Conservation (phyloP, 2,888 invertebrate species). For the Reticulitermes lucifugus region DNA sequence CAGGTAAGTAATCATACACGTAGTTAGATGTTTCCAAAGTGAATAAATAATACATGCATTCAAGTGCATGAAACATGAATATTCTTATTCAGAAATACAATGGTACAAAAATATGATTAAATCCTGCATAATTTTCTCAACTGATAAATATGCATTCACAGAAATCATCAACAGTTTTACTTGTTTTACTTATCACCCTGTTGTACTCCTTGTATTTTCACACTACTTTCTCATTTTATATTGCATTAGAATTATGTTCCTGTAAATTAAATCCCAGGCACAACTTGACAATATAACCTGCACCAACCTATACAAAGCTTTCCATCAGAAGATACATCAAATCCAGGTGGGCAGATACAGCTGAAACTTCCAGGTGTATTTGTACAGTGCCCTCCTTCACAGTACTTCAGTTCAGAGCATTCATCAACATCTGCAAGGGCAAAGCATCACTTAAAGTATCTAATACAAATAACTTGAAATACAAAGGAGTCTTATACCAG, state of each 20-base stretch:
- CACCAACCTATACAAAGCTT: constrained; percentile 76
- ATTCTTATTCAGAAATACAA: too few relatives aligned
- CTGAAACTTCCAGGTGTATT: constrained; percentile 81
- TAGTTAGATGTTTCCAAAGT: too few relatives aligned
- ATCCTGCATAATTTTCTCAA: too few relatives aligned
- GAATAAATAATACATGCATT: too few relatives aligned
- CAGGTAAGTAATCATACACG: too few relatives aligned
- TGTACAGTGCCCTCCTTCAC: constrained; percentile 79
- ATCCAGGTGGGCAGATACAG: constrained; percentile 82
- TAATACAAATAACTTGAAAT: not conserved
- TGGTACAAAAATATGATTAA: too few relatives aligned
- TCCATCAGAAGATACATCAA: constrained; percentile 85
- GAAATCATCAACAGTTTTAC: too few relatives aligned
- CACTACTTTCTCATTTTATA: not conserved
- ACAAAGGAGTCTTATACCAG: not conserved
- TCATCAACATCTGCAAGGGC: constrained; percentile 80
- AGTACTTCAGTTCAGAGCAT: constrained; percentile 78
- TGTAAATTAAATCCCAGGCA: not conserved
- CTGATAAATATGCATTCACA: too few relatives aligned
- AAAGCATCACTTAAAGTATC: constrained; percentile 13
- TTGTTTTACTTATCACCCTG: not conserved
- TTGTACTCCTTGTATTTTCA: not conserved
- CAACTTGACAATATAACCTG: not conserved
- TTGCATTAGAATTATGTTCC: too few relatives aligned
- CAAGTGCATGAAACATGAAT: too few relatives aligned